Evolutionary conservation across 2,113 vertebrate species (phyloP).

Genomic region (Jacana jacana): DNA sequence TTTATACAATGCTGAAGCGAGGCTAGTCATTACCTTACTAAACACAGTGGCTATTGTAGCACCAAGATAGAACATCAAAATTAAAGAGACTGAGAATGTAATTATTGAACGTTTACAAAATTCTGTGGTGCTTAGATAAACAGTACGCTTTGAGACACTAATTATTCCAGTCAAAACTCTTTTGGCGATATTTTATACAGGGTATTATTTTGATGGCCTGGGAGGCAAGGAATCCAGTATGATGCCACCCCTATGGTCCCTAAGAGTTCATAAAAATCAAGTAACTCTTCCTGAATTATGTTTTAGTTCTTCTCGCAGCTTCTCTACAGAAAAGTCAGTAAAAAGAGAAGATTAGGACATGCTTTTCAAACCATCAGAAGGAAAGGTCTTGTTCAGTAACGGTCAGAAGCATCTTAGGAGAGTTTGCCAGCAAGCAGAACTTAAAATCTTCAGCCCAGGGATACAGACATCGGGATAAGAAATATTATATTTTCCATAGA

Average conservation of each 20-base stretch:
- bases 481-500: slow-evolving; percentile 72
- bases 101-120: slow-evolving; percentile 25
- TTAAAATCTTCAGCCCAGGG: slow-evolving; percentile 34
- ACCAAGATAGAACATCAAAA: neutral
- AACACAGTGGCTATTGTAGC: neutral
- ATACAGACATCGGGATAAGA: slow-evolving; percentile 43
- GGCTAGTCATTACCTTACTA: neutral
- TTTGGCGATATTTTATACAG: neutral
- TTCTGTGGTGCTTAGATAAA: neutral
- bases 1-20: neutral
- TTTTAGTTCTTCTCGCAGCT: neutral
- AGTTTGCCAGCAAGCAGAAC: slow-evolving; percentile 10
- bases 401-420: neutral
- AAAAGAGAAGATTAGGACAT: neutral
- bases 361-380: neutral
- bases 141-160: neutral
- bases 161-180: neutral
- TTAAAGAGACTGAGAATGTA: neutral
- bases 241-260: neutral
- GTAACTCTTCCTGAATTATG: neutral
- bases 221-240: neutral
- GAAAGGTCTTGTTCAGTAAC: neutral
- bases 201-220: neutral
- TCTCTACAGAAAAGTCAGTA: neutral
- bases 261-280: neutral